Conservation (phyloP, 2,888 invertebrate species). For the Platypus cylindrus region DNA sequence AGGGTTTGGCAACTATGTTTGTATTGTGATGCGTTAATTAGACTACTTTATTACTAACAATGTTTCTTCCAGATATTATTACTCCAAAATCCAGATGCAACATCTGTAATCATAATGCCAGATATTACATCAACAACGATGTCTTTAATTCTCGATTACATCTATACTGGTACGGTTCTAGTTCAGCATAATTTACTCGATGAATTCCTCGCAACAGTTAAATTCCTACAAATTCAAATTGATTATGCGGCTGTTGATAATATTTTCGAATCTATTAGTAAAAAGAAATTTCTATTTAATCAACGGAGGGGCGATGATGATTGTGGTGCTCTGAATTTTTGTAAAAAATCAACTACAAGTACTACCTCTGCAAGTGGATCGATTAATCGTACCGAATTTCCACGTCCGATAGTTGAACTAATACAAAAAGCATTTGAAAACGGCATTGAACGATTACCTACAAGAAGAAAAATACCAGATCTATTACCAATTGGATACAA, state of each 20-base stretch:
- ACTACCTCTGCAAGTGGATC: not conserved
- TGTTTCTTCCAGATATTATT: constrained; percentile 31
- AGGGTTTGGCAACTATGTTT: no score
- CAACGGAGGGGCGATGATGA: constrained; percentile 3
- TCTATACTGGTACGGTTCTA: constrained; percentile 53
- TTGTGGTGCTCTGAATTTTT: constrained; percentile 5
- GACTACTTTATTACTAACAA: no score
- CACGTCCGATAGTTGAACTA: not conserved
- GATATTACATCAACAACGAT: constrained; percentile 50
- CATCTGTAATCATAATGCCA: constrained; percentile 50
- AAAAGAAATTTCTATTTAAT: not conserved
- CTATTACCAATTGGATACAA: constrained; percentile 25
- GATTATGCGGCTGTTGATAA: constrained; percentile 14
- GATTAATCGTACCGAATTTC: not conserved
- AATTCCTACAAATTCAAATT: constrained; percentile 27
- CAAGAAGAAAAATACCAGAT: constrained; percentile 26
- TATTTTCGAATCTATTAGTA: constrained; percentile 1
- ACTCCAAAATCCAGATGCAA: constrained; percentile 38
- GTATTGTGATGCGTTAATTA: no score
- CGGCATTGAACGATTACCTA: constrained; percentile 10
- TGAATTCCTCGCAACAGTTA: constrained; percentile 47
- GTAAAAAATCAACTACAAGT: not conserved
- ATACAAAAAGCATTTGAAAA: constrained; percentile 1
- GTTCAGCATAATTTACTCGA: constrained; percentile 44
- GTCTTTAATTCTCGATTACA: constrained; percentile 50